phyloP scores from a whole-genome alignment of 2,113 vertebrate species.

The Lontra canadensis region DNA sequence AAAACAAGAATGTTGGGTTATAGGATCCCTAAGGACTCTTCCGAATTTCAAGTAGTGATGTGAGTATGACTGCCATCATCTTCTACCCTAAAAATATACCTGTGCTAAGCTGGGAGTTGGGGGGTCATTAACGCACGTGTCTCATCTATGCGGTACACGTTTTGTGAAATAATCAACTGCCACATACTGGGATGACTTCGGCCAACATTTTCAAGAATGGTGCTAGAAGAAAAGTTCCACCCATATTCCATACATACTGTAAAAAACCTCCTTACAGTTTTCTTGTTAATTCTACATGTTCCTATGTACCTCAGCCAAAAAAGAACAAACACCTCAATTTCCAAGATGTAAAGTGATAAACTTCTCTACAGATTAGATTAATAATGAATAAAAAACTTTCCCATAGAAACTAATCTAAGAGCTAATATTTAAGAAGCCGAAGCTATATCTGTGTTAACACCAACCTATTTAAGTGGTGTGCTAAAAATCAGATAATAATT shows the following conservation, averaged over 20 bases:
- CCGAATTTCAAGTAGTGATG: neutral
- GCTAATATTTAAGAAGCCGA: neutral
- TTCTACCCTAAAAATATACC: neutral
- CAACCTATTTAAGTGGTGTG: neutral
- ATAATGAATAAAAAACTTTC: slow-evolving; percentile 17
- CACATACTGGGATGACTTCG: neutral
- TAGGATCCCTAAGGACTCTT: neutral
- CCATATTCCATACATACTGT: neutral
- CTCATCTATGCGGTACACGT: neutral
- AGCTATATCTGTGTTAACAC: neutral
- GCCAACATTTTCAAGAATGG: neutral
- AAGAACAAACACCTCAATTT: neutral
- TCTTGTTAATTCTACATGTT: slow-evolving; percentile 12
- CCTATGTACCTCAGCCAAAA: slow-evolving; percentile 33
- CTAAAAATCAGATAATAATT: slow-evolving; percentile 8
- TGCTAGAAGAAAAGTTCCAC: slow-evolving; percentile 57
- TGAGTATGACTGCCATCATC: neutral
- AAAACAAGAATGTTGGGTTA: neutral
- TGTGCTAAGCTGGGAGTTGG: neutral
- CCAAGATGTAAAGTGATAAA: neutral
- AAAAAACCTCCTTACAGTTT: neutral
- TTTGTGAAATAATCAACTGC: neutral
- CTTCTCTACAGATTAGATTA: neutral
- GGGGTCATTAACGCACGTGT: neutral
- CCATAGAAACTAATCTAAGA: neutral